Base-by-base conservation (phyloP, 2,888 invertebrate species). In the Temnothorax rugatulus region DNA sequence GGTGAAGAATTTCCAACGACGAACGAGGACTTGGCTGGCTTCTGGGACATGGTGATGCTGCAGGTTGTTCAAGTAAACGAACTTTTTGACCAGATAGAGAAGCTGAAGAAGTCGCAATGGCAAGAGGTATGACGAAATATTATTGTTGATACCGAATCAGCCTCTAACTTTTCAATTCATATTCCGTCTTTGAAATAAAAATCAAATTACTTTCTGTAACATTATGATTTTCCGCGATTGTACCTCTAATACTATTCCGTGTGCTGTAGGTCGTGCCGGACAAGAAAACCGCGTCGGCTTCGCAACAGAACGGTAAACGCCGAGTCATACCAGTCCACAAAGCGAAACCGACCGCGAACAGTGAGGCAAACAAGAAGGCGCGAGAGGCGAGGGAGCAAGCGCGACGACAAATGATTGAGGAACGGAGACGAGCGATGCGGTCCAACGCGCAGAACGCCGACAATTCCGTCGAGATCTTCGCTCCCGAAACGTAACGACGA, bases 31-130 rank as follows among this genome's bases (percentile, higher is more conserved):
- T 95, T 99, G 87, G 98, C 98, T 92, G 99, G 99, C 0, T 99
- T 99, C 95, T 99, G 99, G 99, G 99, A 99, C 95, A 99, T 99
- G 98, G 98, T 99, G 44, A 97, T 97, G 94, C 96, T 99, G 71
- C 99, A 99, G 95, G 97, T 99, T 29, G 96, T 97, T 85, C 98
- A 99, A 93, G 97, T 99, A 77, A 97, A 98, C 93, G 96, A 96
- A 5, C 95, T 98, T 90, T 98, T 98, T 94, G 96, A 96, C 18
- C 97, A 97, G 84, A 96, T 98, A 54, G 96, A 96, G 8, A 93
- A 93, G 13, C 94, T 97, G 15, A 96, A 96, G 91, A 95, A 94
- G 15, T 97, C 97, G 87, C 96, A 96, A 83, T 98, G 98, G 98
- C 96, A 95, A 92, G 96, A 96, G 94, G 96, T 96, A 94, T 85